Evolutionary conservation across 2,888 invertebrate species (phyloP), one percentile per base, ranked within the genome.

Genomic region (Drosophila prostipennis): DNA sequence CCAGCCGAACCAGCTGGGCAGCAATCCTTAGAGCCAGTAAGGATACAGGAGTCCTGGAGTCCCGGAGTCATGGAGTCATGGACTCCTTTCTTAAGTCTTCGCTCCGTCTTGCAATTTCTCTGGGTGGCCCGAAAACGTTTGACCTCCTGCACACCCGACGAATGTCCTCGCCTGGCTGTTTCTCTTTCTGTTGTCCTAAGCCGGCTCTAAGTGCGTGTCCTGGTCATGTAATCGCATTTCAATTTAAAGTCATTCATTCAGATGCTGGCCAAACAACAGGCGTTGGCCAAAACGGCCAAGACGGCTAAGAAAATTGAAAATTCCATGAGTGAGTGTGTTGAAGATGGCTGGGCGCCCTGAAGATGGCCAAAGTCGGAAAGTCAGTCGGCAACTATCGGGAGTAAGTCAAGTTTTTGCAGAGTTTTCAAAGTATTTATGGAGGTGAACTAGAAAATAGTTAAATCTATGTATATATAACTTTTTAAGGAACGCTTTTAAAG

Each of bases 211-310:
- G 81, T 89, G 86, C 85, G 84, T 90, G 90, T 90, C 79, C 83
- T 90, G 91, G 90, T 90, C 89, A 83, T 90, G 90, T 90, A 90
- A 90, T 90, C 90, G 89, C 83, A 91, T 90, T 91, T 89, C 89
- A 89, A 87, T 91, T 89, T 79, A 73, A 78, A 85, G 80, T 80
- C 88, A 82, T 87, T 78, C 78, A 80, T 80, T 83, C 72, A 72
- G 37, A 52, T 58, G 39, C 42, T 46, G 55, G 37, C 71, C 36
- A 58, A 55, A 49, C 34, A 72, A 72, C 70, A 57, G 29, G 14
- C 40, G 43, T 53, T 16, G 26, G 14, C 56, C 39, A 26, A 19
- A 26, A 14, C 55, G 56, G 32, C 29, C 52, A 69, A 46, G 60
- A 59, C 78, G 79, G 80, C 85, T 83, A 83, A 89, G 91, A 90